Base-by-base conservation (phyloP, 2,113 vertebrate species). In the Rhinoptilus africanus region DNA sequence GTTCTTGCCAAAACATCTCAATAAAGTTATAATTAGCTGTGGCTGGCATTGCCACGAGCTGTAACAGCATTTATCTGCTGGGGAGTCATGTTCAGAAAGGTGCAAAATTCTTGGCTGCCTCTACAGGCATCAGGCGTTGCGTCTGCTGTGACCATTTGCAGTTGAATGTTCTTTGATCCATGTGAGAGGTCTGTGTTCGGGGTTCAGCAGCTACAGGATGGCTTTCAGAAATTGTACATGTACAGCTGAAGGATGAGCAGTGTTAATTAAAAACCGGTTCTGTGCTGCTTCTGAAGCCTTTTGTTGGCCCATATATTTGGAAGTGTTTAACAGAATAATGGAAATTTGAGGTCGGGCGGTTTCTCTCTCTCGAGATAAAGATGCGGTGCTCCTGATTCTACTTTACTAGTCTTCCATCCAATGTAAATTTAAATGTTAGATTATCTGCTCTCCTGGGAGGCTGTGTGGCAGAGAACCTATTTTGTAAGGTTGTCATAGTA, bases 1-100 rank as follows among this genome's bases (percentile, higher is more conserved):
- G 28, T 47, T 94, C 57, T 88, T 93, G 87, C 89, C 81, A 93
- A 28, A 97, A 72, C 53, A 62, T 93, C 73, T 96, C 94, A 85
- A 75, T 95, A 66, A 95, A 96, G 94, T 94, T 97, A 96, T 94
- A 95, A 96, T 96, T 96, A 95, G 91, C 95, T 88, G 74, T 85
- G 91, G 68, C 84, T 93, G 89, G 89, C 86, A 66, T 69, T 89
- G 89, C 89, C 80, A 85, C 0, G 2, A 95, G 89, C 84, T 79
- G 92, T 89, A 89, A 59, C 57, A 91, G 84, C 84, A 88, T 83
- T 93, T 97, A 95, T 95, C 91, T 95, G 59, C 80, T 83, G 74
- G 14, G 11, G 91, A 91, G 95, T 92, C 91, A 79, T 95, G 81
- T 94, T 97, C 89, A 85, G 77, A 93, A 96, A 95, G 97, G 95